Base-by-base conservation (phyloP, 2,797 vertebrate species). In the Amphiprion clarkii region DNA sequence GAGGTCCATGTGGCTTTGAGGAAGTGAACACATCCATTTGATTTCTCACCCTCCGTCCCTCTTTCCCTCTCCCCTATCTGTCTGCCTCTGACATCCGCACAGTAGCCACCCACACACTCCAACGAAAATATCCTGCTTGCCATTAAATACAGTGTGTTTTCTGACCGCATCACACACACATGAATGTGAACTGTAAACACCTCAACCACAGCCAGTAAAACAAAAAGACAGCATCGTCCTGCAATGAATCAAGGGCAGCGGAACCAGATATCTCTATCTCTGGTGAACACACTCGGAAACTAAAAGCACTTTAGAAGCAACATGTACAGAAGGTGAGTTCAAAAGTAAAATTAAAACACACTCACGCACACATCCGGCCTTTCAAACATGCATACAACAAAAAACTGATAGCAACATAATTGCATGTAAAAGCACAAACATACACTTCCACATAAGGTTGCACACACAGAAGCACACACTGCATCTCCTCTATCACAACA, bases 51-150 rank as follows among this genome's bases (percentile, higher is more conserved):
- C 62, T 73, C 67, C 67, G 70, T 75, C 74, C 52, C 42, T 44
- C 42, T 44, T 10, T 44, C 42, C 17, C 42, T 44, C 14, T 17
- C 54, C 71, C 51, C 39, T 69, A 40, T 82, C 85, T 78, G 63
- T 80, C 83, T 86, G 68, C 60, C 44, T 71, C 62, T 54, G 72
- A 90, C 88, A 84, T 88, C 90, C 68, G 71, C 79, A 75, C 76
- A 76, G 65, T 78, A 81, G 58, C 79, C 87, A 61, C 89, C 88
- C 88, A 84, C 91, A 82, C 81, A 21, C 49, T 36, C 63, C 67
- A 80, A 87, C 71, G 40, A 79, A 90, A 92, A 92, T 88, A 92
- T 86, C 90, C 82, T 78, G 63, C 80, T 76, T 2, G 16, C 76
- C 81, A 81, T 76, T 68, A 67, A 87, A 89, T 68, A 73, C 59